A percentile compares a stretch with the other conserved stretches of the same genome.
These are phyloP conservation scores for Hypotaenidia okinawae DNA, from an alignment of 2,797 vertebrate species.

Conservation along the genomic window DNA sequence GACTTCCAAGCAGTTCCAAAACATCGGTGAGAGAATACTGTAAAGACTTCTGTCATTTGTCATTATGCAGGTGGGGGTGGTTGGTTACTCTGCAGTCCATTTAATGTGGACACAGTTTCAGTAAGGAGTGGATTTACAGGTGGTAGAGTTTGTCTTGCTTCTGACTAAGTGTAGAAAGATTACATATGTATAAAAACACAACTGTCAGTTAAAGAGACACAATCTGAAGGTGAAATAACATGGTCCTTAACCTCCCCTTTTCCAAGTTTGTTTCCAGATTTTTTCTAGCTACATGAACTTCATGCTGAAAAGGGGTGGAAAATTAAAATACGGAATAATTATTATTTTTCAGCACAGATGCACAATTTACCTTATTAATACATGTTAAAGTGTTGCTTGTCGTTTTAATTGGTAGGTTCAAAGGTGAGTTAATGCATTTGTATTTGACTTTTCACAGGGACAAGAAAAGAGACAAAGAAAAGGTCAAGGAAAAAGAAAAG, in stretches of 20 bases:
- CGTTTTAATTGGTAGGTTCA: slow-evolving; percentile 1
- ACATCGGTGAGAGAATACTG: neutral
- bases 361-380: neutral
- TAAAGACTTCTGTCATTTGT: neutral
- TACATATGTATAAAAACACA: rapidly evolving
- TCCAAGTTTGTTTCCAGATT: neutral
- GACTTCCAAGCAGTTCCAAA: neutral
- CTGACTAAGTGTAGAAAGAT: neutral
- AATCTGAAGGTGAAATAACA: neutral
- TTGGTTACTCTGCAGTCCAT: neutral
- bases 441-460: slow-evolving; percentile 79
- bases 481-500: slow-evolving; percentile 79
- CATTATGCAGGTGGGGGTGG: neutral
- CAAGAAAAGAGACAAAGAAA: slow-evolving; percentile 82
- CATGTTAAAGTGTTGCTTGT: neutral
- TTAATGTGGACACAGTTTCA: neutral
- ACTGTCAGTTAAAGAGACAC: neutral
- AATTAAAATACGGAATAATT: neutral
- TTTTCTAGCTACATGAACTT: neutral
- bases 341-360: neutral
- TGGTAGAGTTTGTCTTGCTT: neutral
- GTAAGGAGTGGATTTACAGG: neutral
- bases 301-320: neutral
- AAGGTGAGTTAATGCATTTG: slow-evolving; percentile 25
- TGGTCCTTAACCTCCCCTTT: neutral